phyloP scores from a whole-genome alignment of 2,113 vertebrate genomes.

The Gavia stellata region DNA sequence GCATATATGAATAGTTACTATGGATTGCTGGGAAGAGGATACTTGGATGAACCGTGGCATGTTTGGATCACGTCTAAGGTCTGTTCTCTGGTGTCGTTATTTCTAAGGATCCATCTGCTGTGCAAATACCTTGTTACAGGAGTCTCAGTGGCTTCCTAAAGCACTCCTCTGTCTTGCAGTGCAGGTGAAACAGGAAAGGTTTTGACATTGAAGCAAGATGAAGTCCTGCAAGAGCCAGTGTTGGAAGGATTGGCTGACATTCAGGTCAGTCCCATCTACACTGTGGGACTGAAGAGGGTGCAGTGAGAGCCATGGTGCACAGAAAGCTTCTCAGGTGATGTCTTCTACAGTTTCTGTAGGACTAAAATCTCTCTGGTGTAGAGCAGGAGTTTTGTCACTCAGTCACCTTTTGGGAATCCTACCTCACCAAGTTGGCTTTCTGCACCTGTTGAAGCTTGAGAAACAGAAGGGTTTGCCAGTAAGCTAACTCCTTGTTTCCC shows the following conservation, averaged over 20 bases:
- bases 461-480: not conserved
- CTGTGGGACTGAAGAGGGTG: not conserved
- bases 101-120: not conserved
- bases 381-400: not conserved
- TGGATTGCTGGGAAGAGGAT: not conserved
- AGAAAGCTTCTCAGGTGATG: not conserved
- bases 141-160: not conserved
- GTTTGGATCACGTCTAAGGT: not conserved
- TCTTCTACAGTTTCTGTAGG: not conserved
- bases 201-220: not conserved
- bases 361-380: not conserved
- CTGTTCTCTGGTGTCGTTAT: not conserved
- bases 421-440: not conserved
- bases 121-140: not conserved
- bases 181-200: not conserved
- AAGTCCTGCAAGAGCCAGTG: not conserved
- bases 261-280: not conserved
- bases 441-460: not conserved
- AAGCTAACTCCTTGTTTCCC: not conserved
- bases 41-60: not conserved
- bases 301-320: not conserved
- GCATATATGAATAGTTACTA: not conserved
- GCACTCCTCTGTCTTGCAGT: not conserved
- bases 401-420: not conserved
- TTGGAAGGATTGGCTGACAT: not conserved